Evolutionary conservation across 1,140 invertebrate genomes (phyloP), one percentile per base, ranked within the genome.

Genomic region (Scaptomyza montana): DNA sequence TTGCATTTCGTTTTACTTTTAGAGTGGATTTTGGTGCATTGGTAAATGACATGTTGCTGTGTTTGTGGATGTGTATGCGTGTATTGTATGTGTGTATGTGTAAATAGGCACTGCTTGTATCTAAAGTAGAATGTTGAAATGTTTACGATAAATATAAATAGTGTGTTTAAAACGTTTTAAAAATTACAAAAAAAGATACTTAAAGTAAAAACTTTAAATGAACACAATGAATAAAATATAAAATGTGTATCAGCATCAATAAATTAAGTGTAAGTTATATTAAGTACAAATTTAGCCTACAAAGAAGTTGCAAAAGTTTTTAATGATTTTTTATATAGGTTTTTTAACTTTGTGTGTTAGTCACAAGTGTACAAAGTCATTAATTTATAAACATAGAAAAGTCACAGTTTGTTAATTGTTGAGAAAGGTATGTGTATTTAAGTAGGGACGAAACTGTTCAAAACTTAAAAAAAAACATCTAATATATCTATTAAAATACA

Each of bases 41-140:
- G 21, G 45, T 55, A 28, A 41, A 55, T 64, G 68, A 50, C 41
- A 7, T 60, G 47, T 67, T 36, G 65, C 51, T 16, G 43, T 65
- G 43, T 65, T 41, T 51, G 41, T 75, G 33, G 61, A 53, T 56
- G 16, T 21, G 19, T 8, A 9, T 51, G 28, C 51, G 56, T 61
- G 41, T 68, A 5, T 19, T 75, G 66, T 54, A 67, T 82, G 46
- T 59, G 41, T 65, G 33, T 36, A 59, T 75, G 66, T 54, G 75
- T 82, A 64, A 82, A 75, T 78, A 76, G 68, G 84, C 82, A 63
- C 77, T 76, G 66, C 70, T 56, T 71, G 74, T 57, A 79, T 87
- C 74, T 82, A 65, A 61, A 87, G 85, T 72, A 60, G 60, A 61
- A 59, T 66, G 63, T 72, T 67, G 28, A 54, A 56, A 51, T 64